Base-by-base conservation (phyloP, 2,113 vertebrate species). In the Gallinago undulata region DNA sequence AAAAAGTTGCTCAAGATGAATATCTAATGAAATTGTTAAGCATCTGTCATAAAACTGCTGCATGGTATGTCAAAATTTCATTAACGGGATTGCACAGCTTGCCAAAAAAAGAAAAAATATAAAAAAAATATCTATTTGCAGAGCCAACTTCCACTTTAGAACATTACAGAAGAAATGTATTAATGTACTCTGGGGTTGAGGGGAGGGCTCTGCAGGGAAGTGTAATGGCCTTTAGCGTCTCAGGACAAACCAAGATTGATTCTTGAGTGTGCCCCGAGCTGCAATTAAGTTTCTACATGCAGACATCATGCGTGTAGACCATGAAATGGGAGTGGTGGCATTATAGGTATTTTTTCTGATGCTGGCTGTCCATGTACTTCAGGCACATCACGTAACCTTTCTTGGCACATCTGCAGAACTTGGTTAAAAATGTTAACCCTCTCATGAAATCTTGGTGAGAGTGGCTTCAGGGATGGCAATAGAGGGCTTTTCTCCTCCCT, bases 1-100 rank as follows among this genome's bases (percentile, higher is more conserved):
- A 96, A 57, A 86, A 94, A 79, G 72, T 84, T 94, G 85, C 91
- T 97, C 48, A 55, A 94, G 93, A 91, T 93, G 93, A 94, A 94
- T 94, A 92, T 91, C 89, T 96, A 96, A 94, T 90, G 91, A 94
- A 95, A 94, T 94, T 94, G 84, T 95, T 96, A 93, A 93, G 92
- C 92, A 95, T 96, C 95, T 93, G 94, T 97, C 96, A 97, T 96
- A 97, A 96, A 97, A 92, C 90, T 97, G 93, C 97, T 91, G 97
- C 6, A 27, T 94, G 93, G 95, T 90, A 76, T 93, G 94, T 95
- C 94, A 93, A 94, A 95, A 92, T 94, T 96, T 96, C 96, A 97
- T 97, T 97, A 97, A 82, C 5, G 0, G 80, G 89, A 96, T 91
- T 95, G 89, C 90, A 91, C 67, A 90, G 92, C 77, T 92, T 97